These are phyloP conservation scores for Stenoptilia bipunctidactyla DNA, from an alignment of 2,888 invertebrate species.

Conservation along the genomic window DNA sequence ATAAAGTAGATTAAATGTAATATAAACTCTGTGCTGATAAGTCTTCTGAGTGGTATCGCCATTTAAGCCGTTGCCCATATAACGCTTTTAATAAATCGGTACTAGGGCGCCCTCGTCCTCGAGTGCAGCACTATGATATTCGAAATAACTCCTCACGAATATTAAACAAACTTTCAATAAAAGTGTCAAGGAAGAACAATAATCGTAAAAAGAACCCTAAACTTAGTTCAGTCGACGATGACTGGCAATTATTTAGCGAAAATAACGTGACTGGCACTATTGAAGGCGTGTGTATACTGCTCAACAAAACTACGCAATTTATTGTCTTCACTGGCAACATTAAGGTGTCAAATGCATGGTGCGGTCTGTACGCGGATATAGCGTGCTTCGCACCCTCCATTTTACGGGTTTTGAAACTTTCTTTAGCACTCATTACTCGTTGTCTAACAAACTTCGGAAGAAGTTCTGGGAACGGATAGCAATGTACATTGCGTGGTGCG, in stretches of 20 bases:
- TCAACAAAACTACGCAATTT: not conserved
- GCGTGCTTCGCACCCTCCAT: slow-evolving; percentile 19
- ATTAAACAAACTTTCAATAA: slow-evolving; percentile 1
- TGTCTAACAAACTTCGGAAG: slow-evolving; percentile 17
- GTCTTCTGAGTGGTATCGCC: no score
- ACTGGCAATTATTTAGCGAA: slow-evolving; percentile 47
- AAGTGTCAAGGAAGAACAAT: not conserved
- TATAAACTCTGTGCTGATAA: no score
- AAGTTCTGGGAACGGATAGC: slow-evolving; percentile 21
- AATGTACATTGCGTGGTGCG: slow-evolving; percentile 23
- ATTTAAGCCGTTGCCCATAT: no score
- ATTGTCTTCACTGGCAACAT: no score
- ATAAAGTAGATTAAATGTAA: no score
- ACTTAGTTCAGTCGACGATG: slow-evolving; percentile 31
- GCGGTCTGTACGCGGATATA: slow-evolving; percentile 22
- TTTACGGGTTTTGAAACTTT: slow-evolving; percentile 6
- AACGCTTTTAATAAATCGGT: no score
- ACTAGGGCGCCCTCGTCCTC: no score
- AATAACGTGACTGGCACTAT: slow-evolving; percentile 22
- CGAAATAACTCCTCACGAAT: no score
- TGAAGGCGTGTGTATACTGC: not conserved
- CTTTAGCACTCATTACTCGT: slow-evolving; percentile 18
- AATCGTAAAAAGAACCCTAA: slow-evolving; percentile 17
- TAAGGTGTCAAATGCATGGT: slow-evolving; percentile 21
- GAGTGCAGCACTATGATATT: no score